A percentile compares a stretch with the other conserved stretches of the same genome.
Conservation (phyloP, 2,113 vertebrate genomes). For the Paraplagusia blochii region DNA sequence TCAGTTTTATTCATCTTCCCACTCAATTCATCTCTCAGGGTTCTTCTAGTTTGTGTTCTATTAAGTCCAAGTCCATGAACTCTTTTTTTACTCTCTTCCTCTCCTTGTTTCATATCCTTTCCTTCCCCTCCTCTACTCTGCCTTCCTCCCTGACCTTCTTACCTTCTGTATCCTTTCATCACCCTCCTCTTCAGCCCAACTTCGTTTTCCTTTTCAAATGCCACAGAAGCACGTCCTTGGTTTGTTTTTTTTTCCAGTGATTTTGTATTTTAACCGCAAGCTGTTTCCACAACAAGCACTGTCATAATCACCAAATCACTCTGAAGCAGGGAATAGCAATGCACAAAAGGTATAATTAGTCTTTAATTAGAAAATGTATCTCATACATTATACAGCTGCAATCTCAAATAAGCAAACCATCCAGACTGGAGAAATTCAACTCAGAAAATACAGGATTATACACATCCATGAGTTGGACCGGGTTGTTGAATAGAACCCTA, state of each 20-base stretch:
- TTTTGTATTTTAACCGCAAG: slow-evolving; percentile 2
- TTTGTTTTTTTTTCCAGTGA: slow-evolving; percentile 44
- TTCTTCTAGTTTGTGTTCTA: no score
- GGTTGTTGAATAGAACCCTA: slow-evolving; percentile 38
- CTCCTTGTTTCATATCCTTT: slow-evolving; percentile 8
- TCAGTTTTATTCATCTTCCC: no score
- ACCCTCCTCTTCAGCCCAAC: slow-evolving; percentile 9
- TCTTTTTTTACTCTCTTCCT: slow-evolving; percentile 14
- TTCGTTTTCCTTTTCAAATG: slow-evolving; percentile 15
- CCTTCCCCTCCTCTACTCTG: slow-evolving; percentile 9
- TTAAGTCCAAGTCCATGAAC: slow-evolving; percentile 4
- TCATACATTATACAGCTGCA: slow-evolving; percentile 53
- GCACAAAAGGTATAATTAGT: slow-evolving; percentile 68
- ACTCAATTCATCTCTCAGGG: no score
- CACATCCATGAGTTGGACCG: slow-evolving; percentile 30
- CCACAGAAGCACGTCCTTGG: slow-evolving; percentile 38
- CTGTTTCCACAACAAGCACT: slow-evolving; percentile 42
- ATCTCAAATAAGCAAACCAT: slow-evolving; percentile 55
- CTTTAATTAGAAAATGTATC: slow-evolving; percentile 70
- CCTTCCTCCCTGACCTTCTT: slow-evolving; percentile 35
- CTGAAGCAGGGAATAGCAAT: slow-evolving; percentile 48
- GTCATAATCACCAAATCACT: slow-evolving; percentile 60
- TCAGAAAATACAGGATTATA: slow-evolving; percentile 53
- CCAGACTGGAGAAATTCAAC: slow-evolving; percentile 53
- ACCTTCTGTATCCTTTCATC: slow-evolving; percentile 10